Evolutionary conservation across 92 coral and sea anemone genomes (phyloP), one percentile per base, ranked within the genome.

Genomic region (Umimayanthus kanabou): DNA sequence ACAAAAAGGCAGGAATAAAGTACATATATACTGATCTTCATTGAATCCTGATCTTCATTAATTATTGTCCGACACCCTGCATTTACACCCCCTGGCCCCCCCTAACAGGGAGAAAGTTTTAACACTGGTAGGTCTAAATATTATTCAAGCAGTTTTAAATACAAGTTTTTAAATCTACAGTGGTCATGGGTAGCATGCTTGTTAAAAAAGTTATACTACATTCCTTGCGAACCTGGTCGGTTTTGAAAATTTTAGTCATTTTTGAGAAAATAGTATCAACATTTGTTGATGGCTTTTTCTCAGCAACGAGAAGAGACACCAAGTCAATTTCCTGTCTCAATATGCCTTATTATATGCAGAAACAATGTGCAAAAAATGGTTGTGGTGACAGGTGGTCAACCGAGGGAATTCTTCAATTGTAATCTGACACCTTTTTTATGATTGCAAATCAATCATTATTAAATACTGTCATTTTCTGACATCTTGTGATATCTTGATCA

Each of bases 241-340:
- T 40, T 39, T 16, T 76, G 55, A 4, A 76, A 39, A 74, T 39
- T 74, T 76, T 39, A 28, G 45, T 73, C 77, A 28, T 14, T 30
- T 73, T 66, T 81, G 85, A 81, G 85, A 81, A 80, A 81, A 81
- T 65, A 81, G 33, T 66, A 49, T 81, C 58, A 80, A 61, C 72
- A 81, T 81, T 65, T 81, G 75, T 64, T 81, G 85, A 81, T 20
- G 20, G 57, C 85, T 64, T 66, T 81, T 65, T 81, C 75, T 81
- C 85, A 81, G 85, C 58, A 81, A 39, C 33, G 76, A 81, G 85
- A 81, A 81, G 85, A 81, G 85, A 81, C 75, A 81, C 76, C 85
- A 64, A 81, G 65, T 22, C 85, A 81, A 65, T 61, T 65, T 64
- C 33, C 65, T 81, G 76, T 64, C 85, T 39, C 85, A 81, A 66